phyloP scores from a whole-genome alignment of 2,113 vertebrate species.

The Athene noctua region DNA sequence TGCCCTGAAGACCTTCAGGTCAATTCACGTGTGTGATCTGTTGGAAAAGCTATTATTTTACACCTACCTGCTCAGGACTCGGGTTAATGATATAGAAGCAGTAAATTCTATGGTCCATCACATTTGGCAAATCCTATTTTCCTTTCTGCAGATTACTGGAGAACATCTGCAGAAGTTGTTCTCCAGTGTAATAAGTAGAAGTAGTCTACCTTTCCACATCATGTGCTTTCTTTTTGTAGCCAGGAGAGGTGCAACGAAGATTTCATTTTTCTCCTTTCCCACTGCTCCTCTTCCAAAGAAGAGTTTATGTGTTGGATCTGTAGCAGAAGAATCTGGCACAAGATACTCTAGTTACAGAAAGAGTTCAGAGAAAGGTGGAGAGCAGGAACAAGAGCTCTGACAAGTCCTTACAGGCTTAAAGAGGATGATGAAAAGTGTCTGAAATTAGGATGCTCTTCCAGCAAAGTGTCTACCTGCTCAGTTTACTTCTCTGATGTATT shows the following conservation, averaged over 20 bases:
- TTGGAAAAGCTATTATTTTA: not conserved
- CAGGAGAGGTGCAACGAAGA: not conserved
- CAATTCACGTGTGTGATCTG: not conserved
- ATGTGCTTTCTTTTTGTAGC: not conserved
- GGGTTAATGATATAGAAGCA: not conserved
- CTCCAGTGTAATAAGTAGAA: not conserved
- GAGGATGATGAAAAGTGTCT: not conserved
- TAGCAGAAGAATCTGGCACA: not conserved
- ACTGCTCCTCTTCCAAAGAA: not conserved
- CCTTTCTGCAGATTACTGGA: not conserved
- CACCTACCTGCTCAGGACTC: not conserved
- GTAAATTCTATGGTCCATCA: not conserved
- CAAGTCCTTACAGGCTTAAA: not conserved
- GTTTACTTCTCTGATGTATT: not conserved
- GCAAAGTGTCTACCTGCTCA: not conserved
- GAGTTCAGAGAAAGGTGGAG: not conserved
- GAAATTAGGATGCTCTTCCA: not conserved
- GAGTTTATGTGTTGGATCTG: not conserved
- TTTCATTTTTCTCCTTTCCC: not conserved
- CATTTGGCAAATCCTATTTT: not conserved
- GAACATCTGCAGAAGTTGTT: not conserved
- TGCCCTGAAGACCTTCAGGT: not conserved
- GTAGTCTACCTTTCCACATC: not conserved
- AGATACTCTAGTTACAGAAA: not conserved
- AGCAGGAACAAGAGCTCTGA: not conserved